phyloP scores from a whole-genome alignment of 2,888 invertebrate species.

The Caenorhabditis wallacei region DNA sequence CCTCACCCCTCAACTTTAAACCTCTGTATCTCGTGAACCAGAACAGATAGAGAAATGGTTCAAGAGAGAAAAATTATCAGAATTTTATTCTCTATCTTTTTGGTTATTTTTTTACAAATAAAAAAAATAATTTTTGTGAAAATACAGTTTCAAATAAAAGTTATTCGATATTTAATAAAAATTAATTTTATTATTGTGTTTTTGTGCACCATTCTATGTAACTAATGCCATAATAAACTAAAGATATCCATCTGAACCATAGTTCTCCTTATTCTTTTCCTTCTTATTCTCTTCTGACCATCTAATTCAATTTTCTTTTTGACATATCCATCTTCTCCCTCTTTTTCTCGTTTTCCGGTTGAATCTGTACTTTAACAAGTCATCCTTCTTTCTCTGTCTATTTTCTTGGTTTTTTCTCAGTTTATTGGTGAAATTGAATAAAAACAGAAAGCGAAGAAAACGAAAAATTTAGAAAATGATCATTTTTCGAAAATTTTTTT shows the following conservation, averaged over 20 bases:
- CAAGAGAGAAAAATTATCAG: no score
- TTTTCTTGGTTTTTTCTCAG: neutral
- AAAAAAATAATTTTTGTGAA: no score
- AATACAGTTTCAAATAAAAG: no score
- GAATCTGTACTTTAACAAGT: slow-evolving; percentile 12
- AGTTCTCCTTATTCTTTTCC: neutral
- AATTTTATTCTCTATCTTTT: no score
- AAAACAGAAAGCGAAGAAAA: neutral
- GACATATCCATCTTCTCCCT: neutral
- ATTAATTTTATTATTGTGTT: neutral
- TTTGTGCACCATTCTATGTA: neutral
- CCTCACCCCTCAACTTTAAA: no score
- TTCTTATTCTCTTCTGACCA: slow-evolving; percentile 1
- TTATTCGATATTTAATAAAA: no score
- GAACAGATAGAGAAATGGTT: no score
- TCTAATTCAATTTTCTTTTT: slow-evolving; percentile 25
- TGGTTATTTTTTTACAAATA: no score
- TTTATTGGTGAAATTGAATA: slow-evolving; percentile 9
- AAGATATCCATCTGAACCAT: neutral
- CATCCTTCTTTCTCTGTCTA: neutral
- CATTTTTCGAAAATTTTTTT: no score
- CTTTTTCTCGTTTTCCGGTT: slow-evolving; percentile 9
- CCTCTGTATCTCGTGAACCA: no score
- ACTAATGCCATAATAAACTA: neutral
- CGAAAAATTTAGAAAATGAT: neutral